Evolutionary conservation across 2,113 vertebrate genomes (phyloP).

Genomic region (Pipra filicauda): DNA sequence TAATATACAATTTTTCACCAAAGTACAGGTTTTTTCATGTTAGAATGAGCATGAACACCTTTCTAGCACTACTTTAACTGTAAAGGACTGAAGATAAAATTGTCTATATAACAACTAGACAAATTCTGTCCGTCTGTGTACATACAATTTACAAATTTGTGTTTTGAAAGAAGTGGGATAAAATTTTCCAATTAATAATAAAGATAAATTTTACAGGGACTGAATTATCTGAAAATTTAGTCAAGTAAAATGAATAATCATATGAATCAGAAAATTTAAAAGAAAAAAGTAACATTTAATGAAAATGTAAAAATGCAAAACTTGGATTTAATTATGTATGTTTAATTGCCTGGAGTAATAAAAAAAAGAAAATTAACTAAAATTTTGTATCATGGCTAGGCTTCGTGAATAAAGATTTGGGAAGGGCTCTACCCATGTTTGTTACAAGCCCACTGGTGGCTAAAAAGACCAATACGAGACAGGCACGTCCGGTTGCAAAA

Average conservation of each 20-base stretch:
- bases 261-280: background rate
- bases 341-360: background rate
- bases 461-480: too few species aligned
- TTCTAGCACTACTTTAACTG: background rate
- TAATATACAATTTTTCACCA: constrained; percentile 9
- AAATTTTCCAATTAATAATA: background rate
- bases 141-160: background rate
- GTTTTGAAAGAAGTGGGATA: background rate
- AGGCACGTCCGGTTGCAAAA: too few species aligned
- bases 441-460: too few species aligned
- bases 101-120: background rate
- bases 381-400: background rate
- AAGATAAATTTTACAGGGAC: background rate
- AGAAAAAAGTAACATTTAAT: background rate
- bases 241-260: background rate
- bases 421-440: too few species aligned
- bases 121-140: background rate
- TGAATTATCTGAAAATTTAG: background rate
- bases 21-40: background rate
- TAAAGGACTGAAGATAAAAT: background rate
- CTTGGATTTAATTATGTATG: background rate
- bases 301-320: background rate
- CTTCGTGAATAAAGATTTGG: too few species aligned
- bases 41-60: background rate
- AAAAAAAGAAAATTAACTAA: background rate